Evolutionary conservation across 2,888 invertebrate genomes (phyloP), one percentile per base, ranked within the genome.

Genomic region (Schizotus pectinicornis): DNA sequence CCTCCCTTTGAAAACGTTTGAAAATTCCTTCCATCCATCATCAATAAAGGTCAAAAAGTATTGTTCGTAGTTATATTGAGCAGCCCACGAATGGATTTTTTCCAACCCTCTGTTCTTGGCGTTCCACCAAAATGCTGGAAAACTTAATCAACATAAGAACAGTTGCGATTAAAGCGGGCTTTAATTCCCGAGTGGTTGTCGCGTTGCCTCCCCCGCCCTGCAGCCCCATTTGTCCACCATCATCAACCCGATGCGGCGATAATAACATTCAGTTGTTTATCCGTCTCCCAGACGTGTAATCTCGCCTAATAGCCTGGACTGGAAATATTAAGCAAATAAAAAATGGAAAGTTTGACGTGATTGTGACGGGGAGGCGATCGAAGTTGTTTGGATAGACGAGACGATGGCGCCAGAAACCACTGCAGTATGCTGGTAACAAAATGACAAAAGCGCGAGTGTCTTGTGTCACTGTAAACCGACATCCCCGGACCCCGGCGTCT

Each of bases 321-420:
- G 7, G 43, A 22, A 49, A 51, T 43, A 51, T 38, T 56, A 56
- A 55, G 39, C 39, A 51, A 56, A 56, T 58, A 65, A 63, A 62
- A 65, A 61, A 56, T 35, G 34, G 52, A 39, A 57, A 39, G 41
- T 52, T 58, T 62, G 67, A 67, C 67, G 53, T 49, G 61, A 61
- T 61, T 45, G 59, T 57, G 67, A 63, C 60, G 62, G 41, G 55
- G 63, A 58, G 58, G 64, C 60, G 64, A 66, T 59, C 62, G 59
- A 56, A 60, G 60, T 70, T 72, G 70, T 72, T 72, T 72, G 53
- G 67, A 70, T 70, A 71, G 69, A 63, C 67, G 59, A 53, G 56
- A 46, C 48, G 54, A 64, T 72, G 74, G 74, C 73, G 73, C 74
- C 73, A 70, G 61, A 31, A 37, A 33, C 42, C 43, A 42, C 45